Percentiles rank a stretch among this genome's conserved stretches.
phyloP scores from a whole-genome alignment of 1,140 invertebrate species.

The Drosophila cardini region DNA sequence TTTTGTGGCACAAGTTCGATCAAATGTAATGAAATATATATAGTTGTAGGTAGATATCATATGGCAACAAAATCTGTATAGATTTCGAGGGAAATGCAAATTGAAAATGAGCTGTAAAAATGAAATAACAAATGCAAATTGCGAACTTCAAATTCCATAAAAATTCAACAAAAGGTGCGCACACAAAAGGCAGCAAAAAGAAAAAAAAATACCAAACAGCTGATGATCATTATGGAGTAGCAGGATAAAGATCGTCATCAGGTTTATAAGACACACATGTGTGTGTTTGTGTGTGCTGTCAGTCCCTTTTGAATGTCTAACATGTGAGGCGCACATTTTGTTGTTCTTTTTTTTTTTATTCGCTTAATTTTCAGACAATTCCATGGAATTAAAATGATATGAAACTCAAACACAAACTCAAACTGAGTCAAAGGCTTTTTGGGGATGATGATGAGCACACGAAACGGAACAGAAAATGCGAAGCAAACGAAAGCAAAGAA shows the following conservation, averaged over 20 bases:
- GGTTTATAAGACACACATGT: slow-evolving; percentile 22
- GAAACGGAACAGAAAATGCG: slow-evolving; percentile 47
- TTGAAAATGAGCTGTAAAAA: slow-evolving; percentile 58
- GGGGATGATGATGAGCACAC: slow-evolving; percentile 63
- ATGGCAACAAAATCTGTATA: slow-evolving; percentile 2
- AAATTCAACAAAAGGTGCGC: slow-evolving; percentile 45
- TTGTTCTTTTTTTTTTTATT: slow-evolving; percentile 16
- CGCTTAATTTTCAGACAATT: slow-evolving; percentile 73
- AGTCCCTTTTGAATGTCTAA: slow-evolving; percentile 52
- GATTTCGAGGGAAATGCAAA: slow-evolving; percentile 56
- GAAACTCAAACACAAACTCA: slow-evolving; percentile 37
- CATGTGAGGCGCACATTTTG: slow-evolving; percentile 75
- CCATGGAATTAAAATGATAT: slow-evolving; percentile 80
- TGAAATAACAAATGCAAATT: slow-evolving; percentile 47
- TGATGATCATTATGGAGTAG: slow-evolving; percentile 51
- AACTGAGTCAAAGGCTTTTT: slow-evolving; percentile 11
- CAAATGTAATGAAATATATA: slow-evolving; percentile 73
- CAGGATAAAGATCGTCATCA: slow-evolving; percentile 28
- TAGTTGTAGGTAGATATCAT: neutral
- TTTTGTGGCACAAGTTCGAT: slow-evolving; percentile 48
- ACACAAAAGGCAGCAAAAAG: slow-evolving; percentile 28
- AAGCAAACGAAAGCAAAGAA: slow-evolving; percentile 1
- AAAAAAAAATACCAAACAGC: slow-evolving; percentile 51
- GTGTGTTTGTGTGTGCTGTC: slow-evolving; percentile 2
- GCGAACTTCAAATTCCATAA: slow-evolving; percentile 50